A percentile compares a stretch with the other conserved stretches of the same genome.
phyloP scores from a whole-genome alignment of 2,797 vertebrate genomes.

The Xiphorhynchus erythropygius region DNA sequence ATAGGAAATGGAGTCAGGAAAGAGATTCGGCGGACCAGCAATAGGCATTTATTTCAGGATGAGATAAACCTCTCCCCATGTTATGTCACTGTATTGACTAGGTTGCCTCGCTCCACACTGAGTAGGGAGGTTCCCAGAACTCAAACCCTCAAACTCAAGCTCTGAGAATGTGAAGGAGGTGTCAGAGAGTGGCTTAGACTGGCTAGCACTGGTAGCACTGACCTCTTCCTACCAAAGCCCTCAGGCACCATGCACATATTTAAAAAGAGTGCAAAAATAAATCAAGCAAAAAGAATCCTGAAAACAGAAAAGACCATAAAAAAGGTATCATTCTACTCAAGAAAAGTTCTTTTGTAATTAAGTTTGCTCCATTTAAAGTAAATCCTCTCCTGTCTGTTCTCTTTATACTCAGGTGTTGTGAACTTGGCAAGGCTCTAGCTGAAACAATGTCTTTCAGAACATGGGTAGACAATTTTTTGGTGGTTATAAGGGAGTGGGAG shows the following conservation, averaged over 20 bases:
- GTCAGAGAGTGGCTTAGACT: not conserved
- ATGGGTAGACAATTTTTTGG: not conserved
- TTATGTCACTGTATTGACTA: not conserved
- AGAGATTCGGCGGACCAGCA: not conserved
- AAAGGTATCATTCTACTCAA: not conserved
- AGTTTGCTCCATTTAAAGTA: constrained; percentile 5
- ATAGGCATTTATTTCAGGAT: not conserved
- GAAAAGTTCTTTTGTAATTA: constrained; percentile 33
- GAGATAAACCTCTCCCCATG: not conserved
- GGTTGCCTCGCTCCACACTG: not conserved
- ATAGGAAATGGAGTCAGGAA: not conserved
- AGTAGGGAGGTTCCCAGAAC: not conserved
- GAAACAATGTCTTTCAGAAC: not conserved
- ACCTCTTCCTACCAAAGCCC: not conserved
- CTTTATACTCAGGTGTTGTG: not conserved
- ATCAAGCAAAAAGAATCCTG: not conserved
- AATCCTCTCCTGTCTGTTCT: constrained; percentile 13
- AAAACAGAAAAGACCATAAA: not conserved
- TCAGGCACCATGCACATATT: not conserved
- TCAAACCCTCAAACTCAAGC: not conserved
- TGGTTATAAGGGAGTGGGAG: not conserved
- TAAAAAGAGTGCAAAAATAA: not conserved
- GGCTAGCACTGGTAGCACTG: not conserved
- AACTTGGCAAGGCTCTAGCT: not conserved
- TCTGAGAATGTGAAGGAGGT: not conserved